Evolutionary conservation across 2,113 vertebrate genomes (phyloP), one percentile per base, ranked within the genome.

Genomic region (Ariopsis seemanni): DNA sequence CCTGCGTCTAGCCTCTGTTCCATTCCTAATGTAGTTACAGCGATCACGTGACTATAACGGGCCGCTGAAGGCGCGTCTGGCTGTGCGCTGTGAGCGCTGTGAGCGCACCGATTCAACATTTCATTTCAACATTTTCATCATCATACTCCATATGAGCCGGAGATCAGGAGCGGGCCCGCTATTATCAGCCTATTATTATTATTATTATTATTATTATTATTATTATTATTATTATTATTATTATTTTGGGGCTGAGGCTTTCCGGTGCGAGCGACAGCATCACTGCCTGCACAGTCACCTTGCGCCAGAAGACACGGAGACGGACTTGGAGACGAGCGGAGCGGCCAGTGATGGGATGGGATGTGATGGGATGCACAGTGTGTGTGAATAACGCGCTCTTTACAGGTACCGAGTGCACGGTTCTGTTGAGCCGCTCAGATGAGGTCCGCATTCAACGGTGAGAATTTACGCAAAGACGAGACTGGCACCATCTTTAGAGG

Each of bases 231-330:
- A 72, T 72, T 48, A 25, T 12, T 25, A 5, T 75, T 22, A 12
- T 8, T 48, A 72, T 72, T 53, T 9, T 58, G 7, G 55, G 72
- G 27, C 14, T 11, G n/a, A 25, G 58, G 85, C 55, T n/a, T 15
- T 79, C 3, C 2, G 42, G 42, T 42, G 42, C 42, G 42, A 58
- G 89, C 89, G 88, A 95, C 95, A 96, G 95, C 95, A 96, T 95
- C 94, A 91, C 91, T 85, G 84, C 42, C 2, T 42, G 42, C 42
- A 42, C 93, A 91, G 92, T 94, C 94, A 92, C 94, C 94, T 94
- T 93, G 93, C 92, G 88, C 90, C 89, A 89, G 93, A 93, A 93
- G 94, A 93, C 92, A 93, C 6, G 84, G 89, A 82, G 77, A 71
- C 2, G 67, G 83, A 71, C 34, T 4, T 42, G 42, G 42, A 42